Evolutionary conservation across 1,140 invertebrate species (phyloP).

Genomic region (Drosophila micromelanica): DNA sequence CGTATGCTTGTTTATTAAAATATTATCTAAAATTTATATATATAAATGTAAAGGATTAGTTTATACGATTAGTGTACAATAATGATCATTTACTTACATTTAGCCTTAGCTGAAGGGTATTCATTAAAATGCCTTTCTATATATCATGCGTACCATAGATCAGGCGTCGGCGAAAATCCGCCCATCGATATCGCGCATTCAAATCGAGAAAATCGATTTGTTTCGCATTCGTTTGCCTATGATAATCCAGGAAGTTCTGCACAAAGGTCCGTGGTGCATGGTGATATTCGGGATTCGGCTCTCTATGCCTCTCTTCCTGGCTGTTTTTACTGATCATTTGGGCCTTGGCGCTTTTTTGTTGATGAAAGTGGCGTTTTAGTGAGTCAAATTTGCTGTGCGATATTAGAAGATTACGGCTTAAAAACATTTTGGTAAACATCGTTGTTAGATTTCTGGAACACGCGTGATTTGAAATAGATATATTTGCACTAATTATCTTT

Average conservation of each 20-base stretch:
- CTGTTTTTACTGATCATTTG: background rate
- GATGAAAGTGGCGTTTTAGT: background rate
- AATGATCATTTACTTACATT: too few relatives aligned
- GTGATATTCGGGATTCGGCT: slow-evolving; percentile 57
- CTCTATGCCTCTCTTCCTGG: background rate
- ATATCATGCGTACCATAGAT: slow-evolving; percentile 47
- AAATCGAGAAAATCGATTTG: background rate
- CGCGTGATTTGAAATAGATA: too few relatives aligned
- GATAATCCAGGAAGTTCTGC: slow-evolving; percentile 36
- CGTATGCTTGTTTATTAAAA: too few relatives aligned
- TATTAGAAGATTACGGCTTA: background rate
- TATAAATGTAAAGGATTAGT: too few relatives aligned
- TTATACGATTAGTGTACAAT: too few relatives aligned
- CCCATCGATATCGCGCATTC: slow-evolving; percentile 53
- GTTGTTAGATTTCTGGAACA: too few relatives aligned
- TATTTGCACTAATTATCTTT: too few relatives aligned
- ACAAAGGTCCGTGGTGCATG: slow-evolving; percentile 40
- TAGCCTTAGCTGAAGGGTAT: background rate
- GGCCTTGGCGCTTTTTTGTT: background rate
- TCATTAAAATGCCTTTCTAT: slow-evolving; percentile 3
- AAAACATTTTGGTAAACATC: background rate
- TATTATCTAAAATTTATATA: too few relatives aligned
- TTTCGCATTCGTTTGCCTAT: background rate
- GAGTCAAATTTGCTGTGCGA: background rate
- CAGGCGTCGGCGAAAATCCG: slow-evolving; percentile 53